Evolutionary conservation across 2,113 vertebrate genomes (phyloP).

Genomic region (Ellobius talpinus): DNA sequence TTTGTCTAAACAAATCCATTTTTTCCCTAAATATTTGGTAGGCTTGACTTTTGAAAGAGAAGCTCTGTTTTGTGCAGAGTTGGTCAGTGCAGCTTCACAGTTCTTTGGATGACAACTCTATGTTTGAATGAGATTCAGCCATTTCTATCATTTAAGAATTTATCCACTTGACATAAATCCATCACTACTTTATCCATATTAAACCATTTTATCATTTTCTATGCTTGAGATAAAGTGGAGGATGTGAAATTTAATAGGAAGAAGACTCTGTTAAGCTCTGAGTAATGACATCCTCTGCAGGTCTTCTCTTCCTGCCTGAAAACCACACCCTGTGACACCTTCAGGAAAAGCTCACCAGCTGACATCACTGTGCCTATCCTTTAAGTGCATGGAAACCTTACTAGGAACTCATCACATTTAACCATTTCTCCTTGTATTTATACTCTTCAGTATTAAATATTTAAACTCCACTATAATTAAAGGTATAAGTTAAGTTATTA

Average conservation of each 20-base stretch:
- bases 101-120: not conserved
- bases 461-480: not conserved
- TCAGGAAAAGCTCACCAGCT: not conserved
- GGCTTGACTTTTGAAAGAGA: not conserved
- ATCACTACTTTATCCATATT: not conserved
- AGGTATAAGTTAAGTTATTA: not conserved
- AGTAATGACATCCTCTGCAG: no score
- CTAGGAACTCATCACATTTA: not conserved
- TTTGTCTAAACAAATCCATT: not conserved
- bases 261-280: not conserved
- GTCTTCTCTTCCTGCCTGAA: not conserved
- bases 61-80: not conserved
- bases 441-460: no score
- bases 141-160: not conserved
- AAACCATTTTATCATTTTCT: not conserved
- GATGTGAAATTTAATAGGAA: not conserved
- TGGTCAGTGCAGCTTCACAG: not conserved
- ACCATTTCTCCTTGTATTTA: not conserved
- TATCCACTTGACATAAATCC: not conserved
- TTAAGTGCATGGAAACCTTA: not conserved
- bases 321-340: not conserved
- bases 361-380: no score
- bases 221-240: not conserved
- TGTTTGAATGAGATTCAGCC: not conserved
- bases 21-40: not conserved